Percentiles rank a stretch among this genome's conserved stretches.
Conservation (phyloP, 2,113 vertebrate species). For the Ahaetulla prasina region DNA sequence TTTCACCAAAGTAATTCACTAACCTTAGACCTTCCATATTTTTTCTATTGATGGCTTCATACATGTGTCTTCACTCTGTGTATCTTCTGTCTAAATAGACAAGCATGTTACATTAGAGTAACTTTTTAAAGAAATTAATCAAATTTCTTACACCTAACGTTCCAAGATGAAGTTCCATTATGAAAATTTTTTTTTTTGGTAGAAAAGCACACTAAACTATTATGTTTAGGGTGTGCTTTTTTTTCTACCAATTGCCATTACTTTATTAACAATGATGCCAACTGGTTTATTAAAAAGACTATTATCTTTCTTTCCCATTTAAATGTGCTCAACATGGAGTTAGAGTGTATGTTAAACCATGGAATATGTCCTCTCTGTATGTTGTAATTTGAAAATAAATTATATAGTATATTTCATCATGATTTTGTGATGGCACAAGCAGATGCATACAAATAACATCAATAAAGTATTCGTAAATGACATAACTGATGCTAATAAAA, state of each 20-base stretch:
- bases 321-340: background rate
- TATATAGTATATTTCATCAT: background rate
- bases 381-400: constrained; percentile 1
- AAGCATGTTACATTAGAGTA: background rate
- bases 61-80: background rate
- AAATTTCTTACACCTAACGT: background rate
- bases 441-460: background rate
- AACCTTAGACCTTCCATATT: background rate
- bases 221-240: no score
- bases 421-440: background rate
- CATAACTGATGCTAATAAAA: background rate
- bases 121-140: background rate
- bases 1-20: background rate
- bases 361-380: constrained; percentile 11
- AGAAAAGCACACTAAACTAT: no score
- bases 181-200: background rate
- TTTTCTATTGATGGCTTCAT: background rate
- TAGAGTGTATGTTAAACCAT: background rate
- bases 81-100: background rate
- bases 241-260: no score
- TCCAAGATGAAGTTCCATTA: background rate
- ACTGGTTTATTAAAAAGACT: constrained; percentile 15
- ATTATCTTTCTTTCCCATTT: constrained; percentile 28
- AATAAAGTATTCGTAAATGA: background rate
- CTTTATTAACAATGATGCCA: background rate